These are phyloP conservation scores for Rhinolophus sinicus DNA, from an alignment of 2,113 vertebrate genomes.

Conservation along the genomic window DNA sequence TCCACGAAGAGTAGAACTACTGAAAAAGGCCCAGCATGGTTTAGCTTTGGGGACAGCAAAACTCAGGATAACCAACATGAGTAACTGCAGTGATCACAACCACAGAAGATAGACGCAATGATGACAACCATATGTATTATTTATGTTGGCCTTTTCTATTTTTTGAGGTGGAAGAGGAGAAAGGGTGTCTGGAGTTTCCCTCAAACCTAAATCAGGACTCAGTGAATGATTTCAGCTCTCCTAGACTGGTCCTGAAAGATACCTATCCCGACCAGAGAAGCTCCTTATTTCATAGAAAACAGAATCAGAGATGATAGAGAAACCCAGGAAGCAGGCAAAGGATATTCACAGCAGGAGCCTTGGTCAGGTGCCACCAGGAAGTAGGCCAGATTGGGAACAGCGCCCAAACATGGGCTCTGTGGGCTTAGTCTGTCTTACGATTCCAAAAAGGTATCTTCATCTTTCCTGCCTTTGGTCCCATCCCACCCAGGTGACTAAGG, in stretches of 20 bases:
- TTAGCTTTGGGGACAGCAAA: background rate
- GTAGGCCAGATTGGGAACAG: background rate
- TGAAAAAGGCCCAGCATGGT: background rate
- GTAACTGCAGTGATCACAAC: background rate
- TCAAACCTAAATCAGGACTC: background rate
- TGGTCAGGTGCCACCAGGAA: background rate
- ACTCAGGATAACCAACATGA: background rate
- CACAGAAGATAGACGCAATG: background rate
- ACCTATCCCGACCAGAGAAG: background rate
- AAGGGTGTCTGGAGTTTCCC: background rate
- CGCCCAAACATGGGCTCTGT: background rate
- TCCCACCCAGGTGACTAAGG: conserved; percentile 91
- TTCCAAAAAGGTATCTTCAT: background rate
- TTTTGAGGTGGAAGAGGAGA: background rate
- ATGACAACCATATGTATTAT: background rate
- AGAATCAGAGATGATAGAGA: background rate
- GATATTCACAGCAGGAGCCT: background rate
- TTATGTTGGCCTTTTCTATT: background rate
- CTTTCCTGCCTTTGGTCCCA: background rate
- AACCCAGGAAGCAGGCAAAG: background rate
- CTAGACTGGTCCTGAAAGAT: background rate
- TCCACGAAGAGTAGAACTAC: background rate
- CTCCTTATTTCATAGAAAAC: background rate
- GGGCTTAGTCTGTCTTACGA: background rate
- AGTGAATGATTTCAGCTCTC: background rate